Evolutionary conservation across 2,113 vertebrate species (phyloP).

Genomic region (Mionectes macconnelli): DNA sequence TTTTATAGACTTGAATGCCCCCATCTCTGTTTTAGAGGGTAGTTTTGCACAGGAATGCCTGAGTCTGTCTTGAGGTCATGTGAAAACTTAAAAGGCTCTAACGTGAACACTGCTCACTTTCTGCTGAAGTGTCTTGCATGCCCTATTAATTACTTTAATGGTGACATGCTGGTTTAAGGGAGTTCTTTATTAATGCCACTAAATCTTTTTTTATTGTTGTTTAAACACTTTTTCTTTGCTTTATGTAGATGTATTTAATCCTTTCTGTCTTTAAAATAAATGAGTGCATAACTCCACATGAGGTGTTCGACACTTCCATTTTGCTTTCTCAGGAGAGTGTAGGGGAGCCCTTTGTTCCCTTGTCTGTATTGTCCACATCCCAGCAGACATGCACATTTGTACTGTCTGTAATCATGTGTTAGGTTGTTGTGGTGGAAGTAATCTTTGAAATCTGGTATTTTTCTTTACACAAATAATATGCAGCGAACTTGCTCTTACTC

Average conservation of each 20-base stretch:
- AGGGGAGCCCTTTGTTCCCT: not conserved
- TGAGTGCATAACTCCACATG: not conserved
- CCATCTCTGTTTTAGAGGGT: slow-evolving; percentile 25
- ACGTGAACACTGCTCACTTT: not conserved
- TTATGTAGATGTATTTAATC: slow-evolving; percentile 63
- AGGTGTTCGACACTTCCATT: not conserved
- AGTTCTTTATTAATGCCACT: slow-evolving; percentile 71
- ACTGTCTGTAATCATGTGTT: not conserved
- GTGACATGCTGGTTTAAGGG: slow-evolving; percentile 66
- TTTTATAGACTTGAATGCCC: slow-evolving; percentile 61
- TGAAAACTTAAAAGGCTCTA: slow-evolving; percentile 20
- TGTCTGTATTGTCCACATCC: not conserved
- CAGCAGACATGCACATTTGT: not conserved
- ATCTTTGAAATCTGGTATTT: not conserved
- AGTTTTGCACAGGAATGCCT: not conserved
- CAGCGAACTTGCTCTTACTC: not conserved
- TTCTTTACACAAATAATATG: not conserved
- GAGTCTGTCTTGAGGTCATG: not conserved
- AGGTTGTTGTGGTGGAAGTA: not conserved
- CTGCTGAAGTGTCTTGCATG: not conserved
- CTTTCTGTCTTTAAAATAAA: slow-evolving; percentile 52
- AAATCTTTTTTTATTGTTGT: slow-evolving; percentile 74
- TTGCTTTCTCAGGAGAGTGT: not conserved
- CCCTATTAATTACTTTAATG: slow-evolving; percentile 74
- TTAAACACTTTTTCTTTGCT: slow-evolving; percentile 67